Percentiles rank a stretch among this genome's conserved stretches.
These are phyloP conservation scores for Clarias fuscus DNA, from an alignment of 2,797 vertebrate genomes.

Conservation along the genomic window DNA sequence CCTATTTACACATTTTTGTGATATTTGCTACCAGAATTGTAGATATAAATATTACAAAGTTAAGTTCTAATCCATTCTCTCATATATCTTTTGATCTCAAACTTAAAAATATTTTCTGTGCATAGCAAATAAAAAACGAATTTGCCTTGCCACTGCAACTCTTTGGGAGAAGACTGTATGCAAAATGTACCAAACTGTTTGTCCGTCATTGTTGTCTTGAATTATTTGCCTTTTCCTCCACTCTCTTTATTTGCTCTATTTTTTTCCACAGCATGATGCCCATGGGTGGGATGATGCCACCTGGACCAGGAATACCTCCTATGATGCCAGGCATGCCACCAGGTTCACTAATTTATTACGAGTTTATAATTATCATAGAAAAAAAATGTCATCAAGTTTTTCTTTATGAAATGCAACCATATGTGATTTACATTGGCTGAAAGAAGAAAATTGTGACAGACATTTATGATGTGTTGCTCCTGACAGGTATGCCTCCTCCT, in stretches of 20 bases:
- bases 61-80: not conserved
- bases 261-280: slow-evolving; percentile 82
- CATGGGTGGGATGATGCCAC: slow-evolving; percentile 98
- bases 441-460: not conserved
- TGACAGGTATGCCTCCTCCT: slow-evolving; percentile 87
- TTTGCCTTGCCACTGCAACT: not conserved
- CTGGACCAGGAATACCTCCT: slow-evolving; percentile 85
- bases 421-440: not conserved
- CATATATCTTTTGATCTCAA: not conserved
- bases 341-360: slow-evolving; percentile 56
- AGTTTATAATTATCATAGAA: not conserved
- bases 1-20: too few relatives aligned
- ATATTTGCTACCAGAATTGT: not conserved
- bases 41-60: not conserved
- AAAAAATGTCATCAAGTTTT: not conserved
- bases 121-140: not conserved
- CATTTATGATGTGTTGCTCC: not conserved
- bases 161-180: not conserved
- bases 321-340: slow-evolving; percentile 84
- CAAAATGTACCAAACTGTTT: not conserved
- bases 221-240: not conserved
- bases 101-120: not conserved
- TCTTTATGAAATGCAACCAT: too few relatives aligned
- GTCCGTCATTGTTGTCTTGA: not conserved
- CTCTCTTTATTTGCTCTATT: not conserved